Conservation (phyloP, 2,888 invertebrate genomes). For the Hydrotaea cyrtoneurina region DNA sequence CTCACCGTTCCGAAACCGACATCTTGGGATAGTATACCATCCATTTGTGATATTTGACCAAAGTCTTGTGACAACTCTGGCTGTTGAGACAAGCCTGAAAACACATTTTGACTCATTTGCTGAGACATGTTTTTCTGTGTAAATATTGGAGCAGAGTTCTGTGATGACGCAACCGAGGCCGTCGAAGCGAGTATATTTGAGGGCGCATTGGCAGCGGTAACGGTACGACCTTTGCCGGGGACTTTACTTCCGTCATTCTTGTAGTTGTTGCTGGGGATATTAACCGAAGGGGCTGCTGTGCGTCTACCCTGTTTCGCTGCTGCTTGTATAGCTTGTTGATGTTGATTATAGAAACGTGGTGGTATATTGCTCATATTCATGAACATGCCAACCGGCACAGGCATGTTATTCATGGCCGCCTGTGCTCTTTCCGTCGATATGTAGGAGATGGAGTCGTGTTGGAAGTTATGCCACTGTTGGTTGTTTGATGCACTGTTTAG, state of each 20-base stretch:
- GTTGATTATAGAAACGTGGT: constrained; percentile 88
- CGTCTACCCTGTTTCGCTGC: constrained; percentile 80
- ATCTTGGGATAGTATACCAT: constrained; percentile 96
- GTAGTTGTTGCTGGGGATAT: constrained; percentile 40
- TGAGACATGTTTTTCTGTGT: constrained; percentile 90
- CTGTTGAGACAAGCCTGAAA: constrained; percentile 86
- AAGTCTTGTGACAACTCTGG: constrained; percentile 80
- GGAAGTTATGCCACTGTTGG: constrained; percentile 79
- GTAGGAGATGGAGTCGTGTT: constrained; percentile 94
- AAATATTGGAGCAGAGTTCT: constrained; percentile 81
- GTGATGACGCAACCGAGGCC: constrained; percentile 52
- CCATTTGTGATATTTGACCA: constrained; percentile 89
- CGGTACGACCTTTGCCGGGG: constrained; percentile 53
- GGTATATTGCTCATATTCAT: constrained; percentile 93
- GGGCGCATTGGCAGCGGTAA: constrained; percentile 53
- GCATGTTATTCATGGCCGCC: constrained; percentile 89
- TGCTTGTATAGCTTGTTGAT: constrained; percentile 84
- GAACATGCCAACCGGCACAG: constrained; percentile 96
- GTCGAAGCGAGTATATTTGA: constrained; percentile 78
- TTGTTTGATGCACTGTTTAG: constrained; percentile 38
- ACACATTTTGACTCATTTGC: constrained; percentile 85
- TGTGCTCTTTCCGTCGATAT: constrained; percentile 93
- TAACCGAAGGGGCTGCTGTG: constrained; percentile 71
- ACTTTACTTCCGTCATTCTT: constrained; percentile 44
- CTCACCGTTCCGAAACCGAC: constrained; percentile 77